Evolutionary conservation across 2,113 vertebrate species (phyloP), one percentile per base, ranked within the genome.

Genomic region (Neogobius melanostomus): DNA sequence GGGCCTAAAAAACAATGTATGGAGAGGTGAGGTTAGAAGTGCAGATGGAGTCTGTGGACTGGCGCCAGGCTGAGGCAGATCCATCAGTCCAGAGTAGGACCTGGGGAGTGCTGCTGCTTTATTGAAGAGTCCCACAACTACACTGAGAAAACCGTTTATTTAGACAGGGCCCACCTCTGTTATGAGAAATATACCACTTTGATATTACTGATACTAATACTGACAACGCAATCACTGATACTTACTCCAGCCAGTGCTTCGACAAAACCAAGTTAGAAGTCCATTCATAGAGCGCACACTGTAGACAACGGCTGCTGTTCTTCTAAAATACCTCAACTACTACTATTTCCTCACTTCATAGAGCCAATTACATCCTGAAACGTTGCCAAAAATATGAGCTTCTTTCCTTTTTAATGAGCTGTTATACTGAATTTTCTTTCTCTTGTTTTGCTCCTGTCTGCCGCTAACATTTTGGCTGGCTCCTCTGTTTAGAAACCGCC

Each of bases 91-190:
- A 61, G 59, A 61, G 36, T n/a, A 12, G 59, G n/a, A 36, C n/a
- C 42, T 15, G 7, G 59, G 59, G 59, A 61, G 59, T 16, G 59
- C 59, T 61, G 8, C 59, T 44, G 36, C n/a, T n/a, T 45, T 61
- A 45, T 45, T 61, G 59, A 61, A 45, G 43, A 45, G 42, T 45
- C 59, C 59, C 59, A n/a, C 42, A 15, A 44, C 42, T 10, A 61
- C 42, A 42, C 7, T 45, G 42, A 45, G 59, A 8, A 44, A 45
- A 45, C 7, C 10, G 42, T 45, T 61, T 42, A 43, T 36, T 6
- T 11, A 61, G 42, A 15, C 7, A 5, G 59, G 11, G 15, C 59
- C 14, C 28, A 45, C 49, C 5, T 51, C 49, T 51, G 11, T 11
- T 51, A 51, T 14, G 12, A 14, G 1, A 6, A 11, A 15, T 51